Evolutionary conservation across 1,140 invertebrate species (phyloP).

Genomic region (Drosophila sucinea): DNA sequence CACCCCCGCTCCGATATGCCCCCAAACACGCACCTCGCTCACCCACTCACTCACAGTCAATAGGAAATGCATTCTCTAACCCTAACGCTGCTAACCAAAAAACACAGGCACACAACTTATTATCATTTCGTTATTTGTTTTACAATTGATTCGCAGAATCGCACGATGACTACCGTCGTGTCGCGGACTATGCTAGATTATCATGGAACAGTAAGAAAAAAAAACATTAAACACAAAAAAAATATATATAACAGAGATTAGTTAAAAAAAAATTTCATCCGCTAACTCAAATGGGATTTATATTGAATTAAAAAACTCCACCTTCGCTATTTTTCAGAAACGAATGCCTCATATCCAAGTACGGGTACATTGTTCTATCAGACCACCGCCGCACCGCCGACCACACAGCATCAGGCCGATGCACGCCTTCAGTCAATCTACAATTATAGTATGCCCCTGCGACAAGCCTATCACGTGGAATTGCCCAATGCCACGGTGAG

Average conservation of each 20-base stretch:
- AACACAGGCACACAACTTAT: conserved; percentile 73
- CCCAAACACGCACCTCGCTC: conserved; percentile 16
- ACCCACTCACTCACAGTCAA: conserved; percentile 24
- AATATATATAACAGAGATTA: neutral
- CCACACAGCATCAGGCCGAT: conserved; percentile 70
- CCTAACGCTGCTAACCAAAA: conserved; percentile 45
- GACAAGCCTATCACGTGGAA: conserved; percentile 73
- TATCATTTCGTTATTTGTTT: conserved; percentile 78
- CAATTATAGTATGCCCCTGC: conserved; percentile 66
- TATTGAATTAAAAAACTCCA: neutral
- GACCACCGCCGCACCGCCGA: conserved; percentile 69
- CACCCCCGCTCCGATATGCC: neutral
- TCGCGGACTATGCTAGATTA: conserved; percentile 89
- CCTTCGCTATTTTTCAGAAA: conserved; percentile 54
- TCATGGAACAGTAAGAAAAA: conserved; percentile 93
- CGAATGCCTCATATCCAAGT: conserved; percentile 70
- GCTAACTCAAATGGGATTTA: neutral
- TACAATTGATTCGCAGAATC: conserved; percentile 86
- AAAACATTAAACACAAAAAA: conserved; percentile 63
- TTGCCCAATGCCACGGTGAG: conserved; percentile 60
- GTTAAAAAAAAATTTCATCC: neutral
- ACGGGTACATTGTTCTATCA: conserved; percentile 79
- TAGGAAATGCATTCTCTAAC: conserved; percentile 54
- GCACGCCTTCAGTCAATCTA: conserved; percentile 69
- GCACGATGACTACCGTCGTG: conserved; percentile 89